Base-by-base conservation (phyloP, 2,888 invertebrate genomes). In the Phortica magna region DNA sequence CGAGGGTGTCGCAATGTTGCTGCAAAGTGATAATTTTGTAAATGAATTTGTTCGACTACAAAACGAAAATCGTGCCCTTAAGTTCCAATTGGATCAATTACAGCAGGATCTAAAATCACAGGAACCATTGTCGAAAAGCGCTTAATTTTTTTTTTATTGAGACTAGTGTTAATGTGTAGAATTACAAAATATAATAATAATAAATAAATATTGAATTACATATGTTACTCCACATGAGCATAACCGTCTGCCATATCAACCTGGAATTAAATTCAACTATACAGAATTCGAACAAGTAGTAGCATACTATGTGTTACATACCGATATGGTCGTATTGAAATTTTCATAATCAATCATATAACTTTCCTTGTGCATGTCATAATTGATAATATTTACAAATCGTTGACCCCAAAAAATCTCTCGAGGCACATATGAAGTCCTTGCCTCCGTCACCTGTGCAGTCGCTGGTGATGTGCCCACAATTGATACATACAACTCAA, bases 361-460 rank as follows among this genome's bases (percentile, higher is more conserved):
- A 12, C 94, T 94, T 82, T 94, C 94, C 79, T 94, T 94, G 81
- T 93, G 93, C 39, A 84, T 84, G 82, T 92, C 90, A 76, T 92
- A 94, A 92, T 93, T 93, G 1, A 96, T 93, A 2, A 96, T 93
- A 77, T 95, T 95, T 83, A 94, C 94, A 90, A 97, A 97, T 14
- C 95, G 92, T 90, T 96, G 95, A 1, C 97, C 97, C 97, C 97
- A 97, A 70, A 95, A 93, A 71, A 97, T 95, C 92, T 97, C 97
- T 74, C 94, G 94, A 10, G 96, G 95, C 12, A 97, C 91, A 89
- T 96, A 97, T 0, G 97, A 97, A 0, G 96, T 95, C 42, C 95
- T 91, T 68, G 95, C 95, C 88, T 95, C 95, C 0, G 95, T 95
- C 73, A 94, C 93, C 78, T 95, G 95, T 0, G 95, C 95, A 80